These are phyloP conservation scores for Pseudeuparius sepicola DNA, from an alignment of 2,888 invertebrate species.

Conservation along the genomic window DNA sequence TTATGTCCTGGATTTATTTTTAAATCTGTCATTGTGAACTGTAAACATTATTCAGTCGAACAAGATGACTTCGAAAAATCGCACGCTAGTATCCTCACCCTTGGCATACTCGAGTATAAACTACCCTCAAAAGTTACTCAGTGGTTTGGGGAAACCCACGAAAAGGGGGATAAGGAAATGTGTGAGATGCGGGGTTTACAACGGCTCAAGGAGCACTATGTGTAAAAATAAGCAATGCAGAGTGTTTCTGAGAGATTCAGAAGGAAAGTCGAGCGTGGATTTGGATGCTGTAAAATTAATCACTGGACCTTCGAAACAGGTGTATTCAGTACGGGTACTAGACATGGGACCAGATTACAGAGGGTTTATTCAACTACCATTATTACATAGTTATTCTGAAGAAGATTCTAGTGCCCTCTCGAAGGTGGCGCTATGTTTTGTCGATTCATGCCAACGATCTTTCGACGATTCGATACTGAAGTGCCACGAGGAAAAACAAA, in stretches of 20 bases:
- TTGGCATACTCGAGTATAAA: no score
- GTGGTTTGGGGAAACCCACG: constrained; percentile 43
- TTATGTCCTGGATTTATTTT: no score
- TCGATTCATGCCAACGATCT: constrained; percentile 46
- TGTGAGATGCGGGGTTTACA: constrained; percentile 62
- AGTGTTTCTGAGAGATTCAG: constrained; percentile 52
- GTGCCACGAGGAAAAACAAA: constrained; percentile 40
- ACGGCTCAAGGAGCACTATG: constrained; percentile 62
- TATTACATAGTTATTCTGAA: constrained; percentile 31
- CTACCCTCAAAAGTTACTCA: constrained; percentile 24
- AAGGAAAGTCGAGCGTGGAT: constrained; percentile 45
- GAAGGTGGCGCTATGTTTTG: constrained; percentile 44
- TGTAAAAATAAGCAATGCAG: constrained; percentile 65
- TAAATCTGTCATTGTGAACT: no score
- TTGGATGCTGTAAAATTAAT: constrained; percentile 57
- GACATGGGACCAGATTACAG: constrained; percentile 61
- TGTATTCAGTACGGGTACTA: constrained; percentile 59
- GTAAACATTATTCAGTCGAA: no score
- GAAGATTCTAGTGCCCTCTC: constrained; percentile 25
- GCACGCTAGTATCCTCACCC: no score
- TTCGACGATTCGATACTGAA: constrained; percentile 46
- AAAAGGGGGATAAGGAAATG: constrained; percentile 64
- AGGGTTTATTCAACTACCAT: constrained; percentile 58
- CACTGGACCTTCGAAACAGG: constrained; percentile 48
- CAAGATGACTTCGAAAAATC: no score